Base-by-base conservation (phyloP, 2,888 invertebrate genomes). In the Apotomis turbidana region DNA sequence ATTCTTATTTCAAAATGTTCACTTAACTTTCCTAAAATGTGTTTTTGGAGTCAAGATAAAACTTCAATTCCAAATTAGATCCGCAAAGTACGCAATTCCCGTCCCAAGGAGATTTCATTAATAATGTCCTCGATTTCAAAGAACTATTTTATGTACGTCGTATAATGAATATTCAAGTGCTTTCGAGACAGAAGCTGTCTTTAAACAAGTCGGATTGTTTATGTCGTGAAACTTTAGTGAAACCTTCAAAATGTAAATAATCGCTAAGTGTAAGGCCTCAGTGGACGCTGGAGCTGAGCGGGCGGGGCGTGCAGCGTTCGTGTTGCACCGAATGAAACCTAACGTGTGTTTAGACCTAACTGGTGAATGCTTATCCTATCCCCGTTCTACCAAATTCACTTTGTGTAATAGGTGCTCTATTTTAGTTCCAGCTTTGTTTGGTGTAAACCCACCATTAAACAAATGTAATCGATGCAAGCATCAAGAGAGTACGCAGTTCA, bases 141-240 rank as follows among this genome's bases (percentile, higher is more conserved):
- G 79, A 78, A 79, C 77, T 78, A 82, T 82, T 81, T 81, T 76
- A 80, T 76, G 74, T 79, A 79, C 81, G 51, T 59, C 63, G 36
- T 51, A 46, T 80, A 77, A 77, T 78, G 76, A 81, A 81, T 80
- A 77, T 83, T 81, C 73, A 91, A 90, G 90, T 90, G 92, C 91
- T 92, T 91, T 90, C 79, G 79, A 81, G 92, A 91, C 91, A 90
- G 90, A 85, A 79, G 74, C 89, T 91, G 91, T 92, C 91, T 77
- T 84, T 87, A 91, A 90, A 88, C 77, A 70, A 78, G 49, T 77
- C 67, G 79, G 75, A 80, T 80, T 78, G 78, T 81, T 82, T 79
- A 74, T 77, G 49, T 66, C 59, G 58, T 57, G 27, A 66, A 41
- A 10, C 38, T 58, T 64, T 51, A 52, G 15, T 9, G 9, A 68